phyloP scores from a whole-genome alignment of 2,888 invertebrate species.

The Drosophila suboccidentalis region DNA sequence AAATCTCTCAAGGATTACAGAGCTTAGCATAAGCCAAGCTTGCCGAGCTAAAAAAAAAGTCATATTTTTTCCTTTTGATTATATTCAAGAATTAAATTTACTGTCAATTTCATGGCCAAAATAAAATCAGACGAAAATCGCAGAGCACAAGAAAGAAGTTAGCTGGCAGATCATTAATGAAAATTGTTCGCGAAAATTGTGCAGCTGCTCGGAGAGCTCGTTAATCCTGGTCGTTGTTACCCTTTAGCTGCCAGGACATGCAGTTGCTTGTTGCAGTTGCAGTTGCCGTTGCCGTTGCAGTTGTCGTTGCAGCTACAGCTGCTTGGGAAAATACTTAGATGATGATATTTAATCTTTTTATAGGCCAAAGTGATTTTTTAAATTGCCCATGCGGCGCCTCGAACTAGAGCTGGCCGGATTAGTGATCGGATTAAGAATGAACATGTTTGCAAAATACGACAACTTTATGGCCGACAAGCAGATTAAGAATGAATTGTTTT shows the following conservation, averaged over 20 bases:
- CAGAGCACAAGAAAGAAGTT: not conserved
- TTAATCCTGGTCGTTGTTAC: slow-evolving; percentile 56
- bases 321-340: slow-evolving; percentile 71
- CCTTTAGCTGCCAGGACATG: slow-evolving; percentile 52
- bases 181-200: slow-evolving; percentile 31
- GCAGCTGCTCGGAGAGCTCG: slow-evolving; percentile 52
- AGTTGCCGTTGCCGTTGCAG: too few species aligned
- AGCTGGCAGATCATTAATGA: slow-evolving; percentile 68
- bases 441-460: slow-evolving; percentile 74
- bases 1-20: slow-evolving; percentile 49
- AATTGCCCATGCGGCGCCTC: slow-evolving; percentile 9
- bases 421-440: slow-evolving; percentile 75
- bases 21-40: slow-evolving; percentile 38
- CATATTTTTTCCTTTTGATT: slow-evolving; percentile 14
- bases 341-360: slow-evolving; percentile 72
- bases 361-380: slow-evolving; percentile 49
- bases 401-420: slow-evolving; percentile 54
- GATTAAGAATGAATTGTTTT: slow-evolving; percentile 82
- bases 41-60: not conserved
- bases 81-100: slow-evolving; percentile 35
- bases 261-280: slow-evolving; percentile 27
- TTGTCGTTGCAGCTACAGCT: slow-evolving; percentile 60
- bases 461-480: slow-evolving; percentile 57
- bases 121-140: not conserved
- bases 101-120: slow-evolving; percentile 17